These are phyloP conservation scores for Fragum sueziense DNA, from an alignment of 2,888 invertebrate species.

Conservation along the genomic window DNA sequence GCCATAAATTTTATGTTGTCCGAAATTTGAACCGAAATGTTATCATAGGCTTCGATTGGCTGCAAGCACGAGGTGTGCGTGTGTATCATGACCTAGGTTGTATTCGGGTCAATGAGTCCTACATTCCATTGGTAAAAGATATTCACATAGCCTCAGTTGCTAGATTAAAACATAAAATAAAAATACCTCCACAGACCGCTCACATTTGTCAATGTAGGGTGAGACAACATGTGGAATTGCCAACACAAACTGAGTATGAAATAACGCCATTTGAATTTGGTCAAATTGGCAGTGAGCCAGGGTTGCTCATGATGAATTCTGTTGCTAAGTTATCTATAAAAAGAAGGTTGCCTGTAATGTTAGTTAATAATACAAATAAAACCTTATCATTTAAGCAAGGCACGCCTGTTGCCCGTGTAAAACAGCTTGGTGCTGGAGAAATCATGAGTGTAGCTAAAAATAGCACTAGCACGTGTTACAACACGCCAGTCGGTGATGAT, in stretches of 20 bases:
- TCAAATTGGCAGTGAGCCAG: neutral
- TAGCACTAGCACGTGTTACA: no score
- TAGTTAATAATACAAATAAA: neutral
- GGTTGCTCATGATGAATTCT: neutral
- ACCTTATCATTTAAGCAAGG: neutral
- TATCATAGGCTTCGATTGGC: neutral
- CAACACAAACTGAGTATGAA: no score
- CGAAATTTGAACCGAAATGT: neutral
- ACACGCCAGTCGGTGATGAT: no score
- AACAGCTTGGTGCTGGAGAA: neutral
- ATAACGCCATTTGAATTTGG: neutral
- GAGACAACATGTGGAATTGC: no score
- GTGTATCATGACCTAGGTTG: no score
- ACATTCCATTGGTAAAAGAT: no score
- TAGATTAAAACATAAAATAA: no score
- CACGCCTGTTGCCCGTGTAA: neutral
- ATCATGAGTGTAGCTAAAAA: neutral
- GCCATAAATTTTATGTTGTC: neutral
- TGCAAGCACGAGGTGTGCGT: no score
- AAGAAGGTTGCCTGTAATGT: neutral
- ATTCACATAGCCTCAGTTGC: no score
- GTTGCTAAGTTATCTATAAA: neutral
- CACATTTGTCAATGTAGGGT: no score
- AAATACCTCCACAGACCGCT: no score
- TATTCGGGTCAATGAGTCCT: no score